Evolutionary conservation across 2,797 vertebrate species (phyloP), one percentile per base, ranked within the genome.

Genomic region (Harpagifer antarcticus): DNA sequence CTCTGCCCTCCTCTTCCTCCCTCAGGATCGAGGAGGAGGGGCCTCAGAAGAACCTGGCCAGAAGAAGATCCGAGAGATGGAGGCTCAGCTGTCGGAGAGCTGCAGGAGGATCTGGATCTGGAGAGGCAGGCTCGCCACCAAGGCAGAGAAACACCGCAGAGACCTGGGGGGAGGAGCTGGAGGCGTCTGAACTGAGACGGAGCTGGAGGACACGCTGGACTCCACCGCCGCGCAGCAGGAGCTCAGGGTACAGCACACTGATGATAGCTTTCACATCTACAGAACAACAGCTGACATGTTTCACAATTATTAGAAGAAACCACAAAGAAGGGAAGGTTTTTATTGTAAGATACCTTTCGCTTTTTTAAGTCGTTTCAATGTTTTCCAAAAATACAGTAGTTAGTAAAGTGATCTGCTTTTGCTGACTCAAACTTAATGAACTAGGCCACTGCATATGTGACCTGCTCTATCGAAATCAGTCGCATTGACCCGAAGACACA

Each of bases 131-230:
- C 94, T 2, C 96, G 98, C 7, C 7, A 82, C 94, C 78, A 99
- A 99, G 90, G 98, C 98, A 0, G 98, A 99, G 88, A 99, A 99
- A 77, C 97, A 98, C 88, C 97, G 97, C 50, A 88, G 98, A 20
- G 98, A 99, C 87, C 95, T 99, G 5, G 98, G 98, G 98, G 33
- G 98, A 99, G 72, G 98, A 99, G 92, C 94, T 99, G 68, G 98
- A 99, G 87, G 98, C 98, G 0, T n/a, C 88, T 99, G 60, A 99
- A n/a, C n/a, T n/a, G n/a, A 99, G 91, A 98, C 98, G 0, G 98
- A 99, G 87, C 92, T 99, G 54, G 98, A 99, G 90, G 98, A 99
- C 91, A 99, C 98, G 0, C 87, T 97, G 76, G 98, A 99, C 90
- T 97, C 97, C 57, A 99, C 98, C 0, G 98, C 98, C 0, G 96